phyloP scores from a whole-genome alignment of 2,797 vertebrate species.

The Lophura swinhoii region DNA sequence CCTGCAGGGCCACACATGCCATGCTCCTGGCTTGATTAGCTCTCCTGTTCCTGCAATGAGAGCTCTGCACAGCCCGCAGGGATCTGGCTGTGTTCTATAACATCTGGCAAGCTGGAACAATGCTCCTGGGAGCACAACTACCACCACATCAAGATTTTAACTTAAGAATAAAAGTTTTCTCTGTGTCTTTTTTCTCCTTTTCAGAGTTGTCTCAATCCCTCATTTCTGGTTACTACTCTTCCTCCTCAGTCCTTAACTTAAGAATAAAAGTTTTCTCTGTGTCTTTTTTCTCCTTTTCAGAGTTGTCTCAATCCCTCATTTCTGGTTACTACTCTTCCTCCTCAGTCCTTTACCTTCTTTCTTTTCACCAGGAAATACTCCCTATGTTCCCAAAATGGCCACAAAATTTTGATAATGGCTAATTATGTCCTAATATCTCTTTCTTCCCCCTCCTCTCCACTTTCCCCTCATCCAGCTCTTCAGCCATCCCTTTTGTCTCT shows the following conservation, averaged over 20 bases:
- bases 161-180: fast-evolving
- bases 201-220: background rate
- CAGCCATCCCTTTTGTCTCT: background rate
- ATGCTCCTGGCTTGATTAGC: no score
- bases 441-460: background rate
- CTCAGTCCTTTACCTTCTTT: background rate
- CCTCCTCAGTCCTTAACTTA: background rate
- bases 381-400: background rate
- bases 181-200: background rate
- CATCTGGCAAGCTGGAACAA: background rate
- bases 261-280: fast-evolving
- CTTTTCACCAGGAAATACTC: background rate
- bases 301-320: background rate
- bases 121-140: background rate
- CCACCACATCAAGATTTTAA: background rate
- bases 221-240: background rate
- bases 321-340: background rate
- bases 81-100: background rate
- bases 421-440: background rate
- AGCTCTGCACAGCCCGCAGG: background rate
- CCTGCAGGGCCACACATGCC: fast-evolving
- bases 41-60: background rate
- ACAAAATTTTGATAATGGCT: background rate
- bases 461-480: no score
- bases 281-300: background rate